A percentile compares a stretch with the other conserved stretches of the same genome.
Conservation (phyloP, 2,113 vertebrate genomes). For the Amazona vittata region DNA sequence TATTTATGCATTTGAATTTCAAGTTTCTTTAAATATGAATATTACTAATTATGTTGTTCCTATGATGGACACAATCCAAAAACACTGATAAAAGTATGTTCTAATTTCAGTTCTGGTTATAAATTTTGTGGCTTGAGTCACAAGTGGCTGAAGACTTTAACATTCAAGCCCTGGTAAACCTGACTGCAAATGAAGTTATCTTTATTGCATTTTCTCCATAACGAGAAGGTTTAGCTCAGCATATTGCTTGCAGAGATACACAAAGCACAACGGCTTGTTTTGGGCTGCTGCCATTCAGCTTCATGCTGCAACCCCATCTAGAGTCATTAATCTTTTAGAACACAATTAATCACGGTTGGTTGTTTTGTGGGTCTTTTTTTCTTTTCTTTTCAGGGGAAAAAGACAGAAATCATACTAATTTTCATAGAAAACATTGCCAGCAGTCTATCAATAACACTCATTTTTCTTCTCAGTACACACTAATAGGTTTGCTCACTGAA, state of each 20-base stretch:
- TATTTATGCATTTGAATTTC: constrained; percentile 8
- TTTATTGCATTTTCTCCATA: constrained; percentile 2
- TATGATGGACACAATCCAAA: constrained; percentile 16
- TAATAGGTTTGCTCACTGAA: not conserved
- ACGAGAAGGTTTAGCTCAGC: constrained; percentile 32
- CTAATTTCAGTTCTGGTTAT: not conserved
- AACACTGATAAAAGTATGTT: not conserved
- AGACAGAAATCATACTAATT: constrained; percentile 12
- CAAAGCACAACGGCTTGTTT: not conserved
- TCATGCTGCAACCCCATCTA: constrained; percentile 5
- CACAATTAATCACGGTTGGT: not conserved
- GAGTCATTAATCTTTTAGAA: constrained; percentile 23
- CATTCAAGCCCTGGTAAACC: not conserved
- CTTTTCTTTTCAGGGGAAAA: not conserved
- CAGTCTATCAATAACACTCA: constrained; percentile 19
- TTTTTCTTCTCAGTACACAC: constrained; percentile 26
- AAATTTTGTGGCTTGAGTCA: not conserved
- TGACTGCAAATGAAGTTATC: constrained; percentile 44
- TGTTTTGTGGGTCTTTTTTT: not conserved
- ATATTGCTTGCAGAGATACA: not conserved
- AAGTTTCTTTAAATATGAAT: not conserved
- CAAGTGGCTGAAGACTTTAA: constrained; percentile 6
- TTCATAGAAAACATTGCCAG: constrained; percentile 16
- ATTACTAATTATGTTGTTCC: constrained; percentile 18
- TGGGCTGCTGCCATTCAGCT: constrained; percentile 29